Conservation (phyloP, 2,113 vertebrate genomes). For the Malurus cyaneus region DNA sequence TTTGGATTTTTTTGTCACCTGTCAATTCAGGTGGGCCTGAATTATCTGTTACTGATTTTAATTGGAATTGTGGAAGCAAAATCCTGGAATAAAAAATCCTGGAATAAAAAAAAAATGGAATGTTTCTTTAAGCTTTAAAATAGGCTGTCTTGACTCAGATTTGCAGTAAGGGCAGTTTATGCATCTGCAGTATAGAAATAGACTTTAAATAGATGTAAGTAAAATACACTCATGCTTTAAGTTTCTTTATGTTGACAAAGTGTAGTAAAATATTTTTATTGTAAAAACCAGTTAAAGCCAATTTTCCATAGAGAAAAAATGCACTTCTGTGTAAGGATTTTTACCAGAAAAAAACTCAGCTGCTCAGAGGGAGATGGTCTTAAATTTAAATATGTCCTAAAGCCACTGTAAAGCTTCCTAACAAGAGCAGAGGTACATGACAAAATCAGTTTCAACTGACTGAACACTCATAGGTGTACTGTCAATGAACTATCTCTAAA, state of each 20-base stretch:
- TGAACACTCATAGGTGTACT: background rate
- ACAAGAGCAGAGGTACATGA: background rate
- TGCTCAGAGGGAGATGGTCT: background rate
- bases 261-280: background rate
- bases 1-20: constrained; percentile 12
- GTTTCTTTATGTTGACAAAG: background rate
- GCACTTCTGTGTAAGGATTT: background rate
- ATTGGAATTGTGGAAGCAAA: background rate
- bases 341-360: background rate
- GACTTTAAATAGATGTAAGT: background rate
- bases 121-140: background rate
- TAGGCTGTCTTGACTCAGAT: background rate
- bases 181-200: background rate
- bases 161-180: background rate
- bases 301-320: background rate
- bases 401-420: background rate
- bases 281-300: background rate
- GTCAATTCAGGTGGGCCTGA: background rate
- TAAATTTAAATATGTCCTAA: background rate
- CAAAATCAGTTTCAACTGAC: background rate
- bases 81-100: background rate
- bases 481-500: background rate
- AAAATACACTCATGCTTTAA: background rate
- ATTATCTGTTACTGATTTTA: background rate
- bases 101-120: background rate